A percentile compares a stretch with the other conserved stretches of the same genome.
phyloP scores from a whole-genome alignment of 2,888 invertebrate genomes.

The Automeris io region DNA sequence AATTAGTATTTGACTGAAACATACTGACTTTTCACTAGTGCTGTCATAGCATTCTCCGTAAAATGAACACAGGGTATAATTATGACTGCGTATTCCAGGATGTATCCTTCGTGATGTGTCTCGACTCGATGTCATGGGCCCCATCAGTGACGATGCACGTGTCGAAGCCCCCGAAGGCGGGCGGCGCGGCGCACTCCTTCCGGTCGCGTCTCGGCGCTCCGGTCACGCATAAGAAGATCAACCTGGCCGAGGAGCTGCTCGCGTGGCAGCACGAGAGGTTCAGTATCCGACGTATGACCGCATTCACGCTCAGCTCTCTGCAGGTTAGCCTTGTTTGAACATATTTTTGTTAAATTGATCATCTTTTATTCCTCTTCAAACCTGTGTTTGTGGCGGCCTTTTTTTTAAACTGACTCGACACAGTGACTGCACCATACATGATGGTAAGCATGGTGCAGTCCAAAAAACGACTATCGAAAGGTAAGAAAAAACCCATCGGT shows the following conservation, averaged over 20 bases:
- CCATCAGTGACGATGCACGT: constrained; percentile 91
- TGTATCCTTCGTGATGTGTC: constrained; percentile 91
- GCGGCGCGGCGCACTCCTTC: constrained; percentile 83
- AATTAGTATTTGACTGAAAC: too few relatives aligned
- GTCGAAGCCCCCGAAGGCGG: constrained; percentile 95
- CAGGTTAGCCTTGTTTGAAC: constrained; percentile 55
- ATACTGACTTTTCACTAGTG: too few relatives aligned
- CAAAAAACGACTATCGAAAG: too few relatives aligned
- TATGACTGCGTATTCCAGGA: constrained; percentile 81
- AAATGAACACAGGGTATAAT: too few relatives aligned
- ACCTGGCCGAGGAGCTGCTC: constrained; percentile 91
- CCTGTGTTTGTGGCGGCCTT: too few relatives aligned
- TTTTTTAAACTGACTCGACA: too few relatives aligned
- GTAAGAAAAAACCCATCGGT: too few relatives aligned
- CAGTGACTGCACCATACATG: too few relatives aligned
- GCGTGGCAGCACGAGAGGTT: constrained; percentile 99
- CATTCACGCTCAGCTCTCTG: constrained; percentile 92
- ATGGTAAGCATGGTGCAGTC: too few relatives aligned
- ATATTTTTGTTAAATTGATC: too few relatives aligned
- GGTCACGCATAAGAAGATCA: constrained; percentile 96
- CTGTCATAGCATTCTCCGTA: too few relatives aligned
- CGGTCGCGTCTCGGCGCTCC: constrained; percentile 77
- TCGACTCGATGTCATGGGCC: constrained; percentile 86
- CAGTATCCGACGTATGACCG: constrained; percentile 93
- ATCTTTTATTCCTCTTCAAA: too few relatives aligned